Conservation (phyloP, 1,140 invertebrate species). For the Brachionus angularis region DNA sequence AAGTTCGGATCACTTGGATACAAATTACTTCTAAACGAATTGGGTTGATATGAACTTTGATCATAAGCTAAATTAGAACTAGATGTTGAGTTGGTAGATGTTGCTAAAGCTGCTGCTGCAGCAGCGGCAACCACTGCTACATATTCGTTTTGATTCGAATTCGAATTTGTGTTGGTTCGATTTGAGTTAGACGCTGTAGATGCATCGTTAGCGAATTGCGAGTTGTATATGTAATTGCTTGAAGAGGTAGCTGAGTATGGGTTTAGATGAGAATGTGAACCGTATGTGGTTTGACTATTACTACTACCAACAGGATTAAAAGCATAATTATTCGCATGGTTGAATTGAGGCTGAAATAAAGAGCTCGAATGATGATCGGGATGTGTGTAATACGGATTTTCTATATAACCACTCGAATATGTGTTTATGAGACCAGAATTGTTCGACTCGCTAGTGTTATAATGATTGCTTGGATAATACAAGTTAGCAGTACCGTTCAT, state of each 20-base stretch:
- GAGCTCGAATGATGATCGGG: no score
- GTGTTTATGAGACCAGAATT: no score
- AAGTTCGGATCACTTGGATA: slow-evolving; percentile 25
- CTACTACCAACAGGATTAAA: no score
- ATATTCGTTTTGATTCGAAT: slow-evolving; percentile 4
- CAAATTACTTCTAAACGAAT: slow-evolving; percentile 7
- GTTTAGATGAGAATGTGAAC: neutral
- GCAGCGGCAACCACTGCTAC: slow-evolving; percentile 16
- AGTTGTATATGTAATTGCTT: neutral
- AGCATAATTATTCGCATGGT: no score
- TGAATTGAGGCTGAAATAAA: no score
- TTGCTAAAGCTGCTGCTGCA: slow-evolving; percentile 11
- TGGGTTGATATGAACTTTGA: neutral
- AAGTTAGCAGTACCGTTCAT: no score
- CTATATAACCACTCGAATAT: no score
- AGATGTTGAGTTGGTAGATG: no score
- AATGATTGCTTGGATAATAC: no score
- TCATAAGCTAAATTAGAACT: neutral
- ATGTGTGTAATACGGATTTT: no score
- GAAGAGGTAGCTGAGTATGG: neutral
- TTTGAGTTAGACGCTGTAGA: no score
- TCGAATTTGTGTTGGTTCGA: neutral
- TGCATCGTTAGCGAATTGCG: slow-evolving; percentile 14
- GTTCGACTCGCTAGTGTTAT: no score
- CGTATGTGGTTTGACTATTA: neutral